phyloP scores from a whole-genome alignment of 2,113 vertebrate species.

The Myotis brandtii region DNA sequence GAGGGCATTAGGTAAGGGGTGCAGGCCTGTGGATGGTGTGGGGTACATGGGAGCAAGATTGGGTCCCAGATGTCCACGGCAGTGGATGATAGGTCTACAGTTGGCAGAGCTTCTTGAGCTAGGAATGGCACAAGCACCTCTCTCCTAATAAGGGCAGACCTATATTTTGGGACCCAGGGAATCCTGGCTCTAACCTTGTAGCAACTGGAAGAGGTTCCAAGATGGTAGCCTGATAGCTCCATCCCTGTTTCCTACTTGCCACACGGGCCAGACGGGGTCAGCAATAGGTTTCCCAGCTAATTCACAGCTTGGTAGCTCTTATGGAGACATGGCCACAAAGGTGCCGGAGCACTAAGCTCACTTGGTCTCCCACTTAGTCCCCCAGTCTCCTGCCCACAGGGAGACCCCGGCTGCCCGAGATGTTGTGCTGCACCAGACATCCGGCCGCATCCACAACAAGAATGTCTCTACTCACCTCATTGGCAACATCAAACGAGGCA shows the following conservation, averaged over 20 bases:
- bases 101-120: not conserved
- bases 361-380: not conserved
- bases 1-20: conserved; percentile 82
- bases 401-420: conserved; percentile 89
- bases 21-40: conserved; percentile 65
- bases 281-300: not conserved
- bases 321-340: not conserved
- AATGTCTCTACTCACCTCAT: conserved; percentile 98
- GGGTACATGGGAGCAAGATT: not conserved
- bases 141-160: not conserved
- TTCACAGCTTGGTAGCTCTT: not conserved
- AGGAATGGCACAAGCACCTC: not conserved
- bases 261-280: no score
- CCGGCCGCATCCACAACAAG: conserved; percentile 98
- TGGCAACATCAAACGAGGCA: conserved; percentile 92
- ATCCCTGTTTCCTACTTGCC: not conserved
- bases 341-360: not conserved
- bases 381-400: conserved; percentile 78
- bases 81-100: not conserved
- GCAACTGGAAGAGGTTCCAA: not conserved
- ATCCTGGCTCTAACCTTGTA: not conserved
- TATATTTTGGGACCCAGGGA: not conserved
- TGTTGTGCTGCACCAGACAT: conserved; percentile 94
- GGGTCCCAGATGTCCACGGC: not conserved
- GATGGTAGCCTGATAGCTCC: not conserved